These are phyloP conservation scores for Procambarus virginalis DNA, from an alignment of 1,140 invertebrate species.

Conservation along the genomic window DNA sequence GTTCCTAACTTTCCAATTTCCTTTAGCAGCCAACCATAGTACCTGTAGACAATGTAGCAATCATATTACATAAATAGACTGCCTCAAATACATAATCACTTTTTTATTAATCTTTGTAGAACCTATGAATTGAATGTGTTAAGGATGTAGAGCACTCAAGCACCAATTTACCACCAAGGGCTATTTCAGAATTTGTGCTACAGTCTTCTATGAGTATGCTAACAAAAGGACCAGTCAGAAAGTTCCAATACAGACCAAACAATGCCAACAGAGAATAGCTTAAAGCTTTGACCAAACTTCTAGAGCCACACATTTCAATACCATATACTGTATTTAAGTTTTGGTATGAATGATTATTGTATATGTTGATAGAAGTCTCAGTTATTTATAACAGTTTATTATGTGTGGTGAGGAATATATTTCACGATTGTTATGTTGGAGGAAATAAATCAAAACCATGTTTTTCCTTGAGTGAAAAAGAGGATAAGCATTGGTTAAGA, in stretches of 20 bases:
- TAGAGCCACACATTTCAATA: not conserved
- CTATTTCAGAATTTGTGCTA: constrained; percentile 56
- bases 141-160: constrained; percentile 9
- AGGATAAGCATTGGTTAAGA: not conserved
- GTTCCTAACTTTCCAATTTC: constrained; percentile 13
- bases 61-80: constrained; percentile 44
- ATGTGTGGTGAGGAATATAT: not conserved
- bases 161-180: constrained; percentile 42
- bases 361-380: not conserved
- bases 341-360: not conserved
- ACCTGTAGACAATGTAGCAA: constrained; percentile 52
- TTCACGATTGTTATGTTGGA: not conserved
- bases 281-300: constrained; percentile 10
- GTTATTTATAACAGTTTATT: constrained; percentile 34
- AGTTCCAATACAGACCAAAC: constrained; percentile 2
- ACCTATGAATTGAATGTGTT: constrained; percentile 26
- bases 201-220: constrained; percentile 46
- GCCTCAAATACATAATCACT: constrained; percentile 54
- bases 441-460: not conserved
- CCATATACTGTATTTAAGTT: not conserved
- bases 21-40: constrained; percentile 29
- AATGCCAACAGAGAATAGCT: not conserved
- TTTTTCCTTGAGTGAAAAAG: not conserved
- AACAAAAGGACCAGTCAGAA: constrained; percentile 12
- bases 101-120: constrained; percentile 57